These are phyloP conservation scores for Ormyrus pomaceus DNA, from an alignment of 2,888 invertebrate species.

Conservation along the genomic window DNA sequence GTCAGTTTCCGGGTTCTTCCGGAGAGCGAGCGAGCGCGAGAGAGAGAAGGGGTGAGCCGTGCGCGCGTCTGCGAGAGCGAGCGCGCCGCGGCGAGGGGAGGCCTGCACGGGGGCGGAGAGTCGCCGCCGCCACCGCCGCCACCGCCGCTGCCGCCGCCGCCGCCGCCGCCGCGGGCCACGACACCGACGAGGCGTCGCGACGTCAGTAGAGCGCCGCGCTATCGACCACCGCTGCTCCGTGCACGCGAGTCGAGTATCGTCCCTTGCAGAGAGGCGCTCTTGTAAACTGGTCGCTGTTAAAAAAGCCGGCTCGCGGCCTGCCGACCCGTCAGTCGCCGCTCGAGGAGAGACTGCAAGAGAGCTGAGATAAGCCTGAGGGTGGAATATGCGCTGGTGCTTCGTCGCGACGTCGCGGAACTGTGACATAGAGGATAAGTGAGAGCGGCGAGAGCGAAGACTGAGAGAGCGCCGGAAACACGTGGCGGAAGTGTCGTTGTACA, in stretches of 20 bases:
- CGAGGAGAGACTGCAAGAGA: conserved; percentile 34
- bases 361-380: conserved; percentile 42
- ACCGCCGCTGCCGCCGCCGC: conserved; percentile 55
- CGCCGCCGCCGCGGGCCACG: conserved; percentile 75
- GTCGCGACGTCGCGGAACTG: conserved; percentile 58
- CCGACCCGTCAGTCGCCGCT: no score
- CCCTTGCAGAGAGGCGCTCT: conserved; percentile 24
- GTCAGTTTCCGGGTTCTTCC: conserved; percentile 74
- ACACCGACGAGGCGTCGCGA: conserved; percentile 76
- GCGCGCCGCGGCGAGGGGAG: conserved; percentile 59
- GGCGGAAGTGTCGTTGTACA: conserved; percentile 44
- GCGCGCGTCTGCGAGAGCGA: conserved; percentile 59
- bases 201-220: conserved; percentile 75
- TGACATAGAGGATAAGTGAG: conserved; percentile 57
- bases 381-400: conserved; percentile 54
- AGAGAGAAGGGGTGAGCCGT: conserved; percentile 61
- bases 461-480: conserved; percentile 37
- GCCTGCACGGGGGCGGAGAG: conserved; percentile 59
- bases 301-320: no score
- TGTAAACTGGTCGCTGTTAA: no score
- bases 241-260: conserved; percentile 21
- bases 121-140: conserved; percentile 61
- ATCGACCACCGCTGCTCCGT: conserved; percentile 70
- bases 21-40: conserved; percentile 49
- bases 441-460: not conserved